Evolutionary conservation across 2,888 invertebrate species (phyloP), one percentile per base, ranked within the genome.

Genomic region (Thera britannica): DNA sequence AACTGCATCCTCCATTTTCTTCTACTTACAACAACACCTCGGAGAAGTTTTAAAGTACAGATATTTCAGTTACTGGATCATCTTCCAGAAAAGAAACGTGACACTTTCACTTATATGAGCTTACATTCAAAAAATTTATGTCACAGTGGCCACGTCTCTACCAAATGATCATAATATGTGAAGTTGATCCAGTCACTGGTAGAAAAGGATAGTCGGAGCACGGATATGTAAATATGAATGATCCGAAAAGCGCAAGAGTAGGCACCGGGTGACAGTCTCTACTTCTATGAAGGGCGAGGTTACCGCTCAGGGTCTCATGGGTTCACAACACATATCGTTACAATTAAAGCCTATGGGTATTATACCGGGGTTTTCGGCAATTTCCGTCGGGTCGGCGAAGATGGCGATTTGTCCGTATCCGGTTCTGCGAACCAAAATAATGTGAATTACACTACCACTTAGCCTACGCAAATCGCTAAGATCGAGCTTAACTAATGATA

Each of bases 321-420:
- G 88, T 86, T 94, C 92, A 94, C 93, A 94, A 94, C 94, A 94
- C 92, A 93, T 93, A 94, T 94, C 87, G 90, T 91, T 90, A 93
- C 88, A 89, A 86, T 88, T 90, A 92, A 90, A 92, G 87, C 92
- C 92, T 92, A 93, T 93, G 90, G 89, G 94, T 94, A 96, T 97
- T 97, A 97, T 97, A 98, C 98, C 96, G 98, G 98, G 94, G 98
- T 98, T 96, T 98, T 98, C 92, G 98, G 98, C 94, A 98, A 95
- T 96, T 98, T 98, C 95, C 98, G 96, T 95, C 98, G 95, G 79
- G 98, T 97, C 84, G 98, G 97, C 86, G 97, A 97, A 79, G 97
- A 96, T 85, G 97, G 97, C 83, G 97, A 95, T 95, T 97, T 97
- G 93, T 97, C 97, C 87, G 95, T 95, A 89, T 97, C 97, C 80